phyloP scores from a whole-genome alignment of 1,140 invertebrate genomes.

The Hylaeus anthracinus region DNA sequence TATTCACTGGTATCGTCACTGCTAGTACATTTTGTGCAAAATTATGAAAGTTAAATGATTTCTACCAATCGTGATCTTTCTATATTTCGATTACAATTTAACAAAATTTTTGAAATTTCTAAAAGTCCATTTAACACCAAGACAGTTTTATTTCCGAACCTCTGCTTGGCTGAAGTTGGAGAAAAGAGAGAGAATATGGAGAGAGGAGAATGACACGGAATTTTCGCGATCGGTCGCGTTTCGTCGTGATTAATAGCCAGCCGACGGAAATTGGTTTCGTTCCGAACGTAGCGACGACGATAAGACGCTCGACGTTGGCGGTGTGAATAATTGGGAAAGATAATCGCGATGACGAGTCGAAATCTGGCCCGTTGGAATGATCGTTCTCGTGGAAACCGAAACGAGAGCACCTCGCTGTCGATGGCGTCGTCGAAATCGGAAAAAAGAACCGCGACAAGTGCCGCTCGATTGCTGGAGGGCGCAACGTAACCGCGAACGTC shows the following conservation, averaged over 20 bases:
- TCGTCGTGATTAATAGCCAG: conserved; percentile 23
- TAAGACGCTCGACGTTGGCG: not conserved
- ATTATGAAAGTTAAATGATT: no score
- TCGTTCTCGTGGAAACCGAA: not conserved
- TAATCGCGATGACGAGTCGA: conserved; percentile 39
- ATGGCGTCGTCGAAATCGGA: not conserved
- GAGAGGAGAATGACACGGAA: conserved; percentile 28
- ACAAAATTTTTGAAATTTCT: no score
- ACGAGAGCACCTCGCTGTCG: conserved; percentile 3
- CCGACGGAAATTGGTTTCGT: conserved; percentile 28
- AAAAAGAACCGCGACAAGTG: not conserved
- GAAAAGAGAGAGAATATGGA: conserved; percentile 8
- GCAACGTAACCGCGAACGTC: conserved; percentile 13
- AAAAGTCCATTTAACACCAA: no score
- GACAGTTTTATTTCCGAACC: no score
- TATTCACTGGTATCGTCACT: no score
- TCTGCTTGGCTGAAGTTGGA: not conserved
- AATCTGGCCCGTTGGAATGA: not conserved
- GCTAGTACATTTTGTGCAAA: no score
- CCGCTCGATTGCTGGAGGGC: not conserved
- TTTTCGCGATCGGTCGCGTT: conserved; percentile 19
- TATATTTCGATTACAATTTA: no score
- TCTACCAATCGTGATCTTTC: no score
- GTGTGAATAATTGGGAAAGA: conserved; percentile 38
- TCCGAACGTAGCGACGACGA: not conserved